A percentile compares a stretch with the other conserved stretches of the same genome.
phyloP scores from a whole-genome alignment of 2,888 invertebrate species.

The Pollenia amentaria region DNA sequence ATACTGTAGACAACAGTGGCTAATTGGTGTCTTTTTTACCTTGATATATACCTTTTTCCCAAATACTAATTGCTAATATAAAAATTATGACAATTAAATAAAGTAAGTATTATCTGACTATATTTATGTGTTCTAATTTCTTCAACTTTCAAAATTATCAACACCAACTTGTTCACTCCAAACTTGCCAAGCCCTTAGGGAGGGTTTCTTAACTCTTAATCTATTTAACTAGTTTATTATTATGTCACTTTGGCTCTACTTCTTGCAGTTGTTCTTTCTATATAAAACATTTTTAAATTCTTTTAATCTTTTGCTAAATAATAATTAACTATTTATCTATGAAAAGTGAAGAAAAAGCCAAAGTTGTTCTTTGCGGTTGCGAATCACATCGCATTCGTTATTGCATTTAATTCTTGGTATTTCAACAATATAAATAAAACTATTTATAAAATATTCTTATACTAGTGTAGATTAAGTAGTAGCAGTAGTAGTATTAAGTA shows the following conservation, averaged over 20 bases:
- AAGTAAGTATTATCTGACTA: too few relatives aligned
- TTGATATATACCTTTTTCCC: too few relatives aligned
- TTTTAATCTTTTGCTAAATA: constrained; percentile 17
- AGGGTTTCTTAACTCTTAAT: background rate
- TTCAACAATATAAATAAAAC: constrained; percentile 13
- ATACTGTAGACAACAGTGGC: too few relatives aligned
- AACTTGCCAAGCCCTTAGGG: background rate
- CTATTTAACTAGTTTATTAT: background rate
- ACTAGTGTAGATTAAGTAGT: background rate
- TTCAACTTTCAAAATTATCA: background rate
- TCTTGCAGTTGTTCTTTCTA: background rate
- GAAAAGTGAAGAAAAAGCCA: background rate
- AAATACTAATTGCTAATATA: too few relatives aligned
- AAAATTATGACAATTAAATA: too few relatives aligned
- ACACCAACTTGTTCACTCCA: background rate
- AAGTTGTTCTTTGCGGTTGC: background rate
- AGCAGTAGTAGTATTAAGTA: background rate
- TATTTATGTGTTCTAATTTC: background rate
- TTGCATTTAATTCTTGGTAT: constrained; percentile 14
- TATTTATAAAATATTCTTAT: constrained; percentile 10
- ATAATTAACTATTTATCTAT: constrained; percentile 33
- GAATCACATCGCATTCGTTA: constrained; percentile 15
- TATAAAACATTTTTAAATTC: constrained; percentile 7
- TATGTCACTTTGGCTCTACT: background rate
- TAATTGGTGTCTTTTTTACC: too few relatives aligned